Evolutionary conservation across 2,797 vertebrate species (phyloP), one percentile per base, ranked within the genome.

Genomic region (Enteromius trimaculatus): DNA sequence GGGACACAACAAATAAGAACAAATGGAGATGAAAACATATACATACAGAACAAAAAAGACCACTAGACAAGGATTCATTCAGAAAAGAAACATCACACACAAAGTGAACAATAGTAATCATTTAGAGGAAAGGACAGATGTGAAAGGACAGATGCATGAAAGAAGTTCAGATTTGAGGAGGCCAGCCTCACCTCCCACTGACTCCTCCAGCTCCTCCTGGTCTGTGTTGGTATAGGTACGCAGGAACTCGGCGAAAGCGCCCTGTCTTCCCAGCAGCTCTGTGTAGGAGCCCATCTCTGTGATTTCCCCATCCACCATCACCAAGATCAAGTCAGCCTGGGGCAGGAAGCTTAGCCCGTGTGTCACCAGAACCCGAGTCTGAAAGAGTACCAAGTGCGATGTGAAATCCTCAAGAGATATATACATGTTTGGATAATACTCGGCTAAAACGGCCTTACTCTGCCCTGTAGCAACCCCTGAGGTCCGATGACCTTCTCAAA

Each of bases 401-500:
- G n/a, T 17, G 31, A 65, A 31, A 44, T 60, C 17, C 9, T 47
- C 10, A 58, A 42, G 23, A 65, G 31, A 26, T 75, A 42, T 26
- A 29, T 87, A 23, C 96, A 94, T 0, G 97, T 97, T 97, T 98
- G 86, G 7, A 55, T 85, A 74, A 83, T 23, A 44, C 53, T 55
- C 9, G 13, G 13, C 21, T 58, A 31, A 65, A 42, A 55, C 9
- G 29, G 3, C 84, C 93, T 71, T 88, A 99, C 98, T 94, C 96
- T 96, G 87, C 93, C 95, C 90, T 93, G 96, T 84, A 99, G 94
- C 53, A 99, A 88, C 29, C 98, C 98, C 86, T 95, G 96, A 2
- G 96, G 97, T 42, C 98, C 98, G 21, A 99, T 92, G 88, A 99
- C 97, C 16, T 96, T 94, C 21, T 98, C 97, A 86, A 99, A 99